Evolutionary conservation across 2,888 invertebrate genomes (phyloP).

Genomic region (Erannis defoliaria): DNA sequence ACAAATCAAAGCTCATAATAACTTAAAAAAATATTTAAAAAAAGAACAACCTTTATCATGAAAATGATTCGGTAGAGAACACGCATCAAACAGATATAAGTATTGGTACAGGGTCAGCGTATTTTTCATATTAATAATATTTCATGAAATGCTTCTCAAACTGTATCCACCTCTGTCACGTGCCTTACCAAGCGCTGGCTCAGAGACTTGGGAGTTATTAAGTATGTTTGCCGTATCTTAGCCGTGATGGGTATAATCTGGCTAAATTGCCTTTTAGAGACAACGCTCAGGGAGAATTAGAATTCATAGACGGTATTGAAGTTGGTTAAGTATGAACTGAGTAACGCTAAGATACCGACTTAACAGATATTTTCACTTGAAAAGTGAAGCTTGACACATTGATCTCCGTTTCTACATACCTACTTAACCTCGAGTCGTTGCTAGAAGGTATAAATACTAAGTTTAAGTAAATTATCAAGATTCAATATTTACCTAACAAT

Average conservation of each 20-base stretch:
- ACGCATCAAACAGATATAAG: too few relatives aligned
- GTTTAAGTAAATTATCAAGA: conserved; percentile 3
- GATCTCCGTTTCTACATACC: too few relatives aligned
- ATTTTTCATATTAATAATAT: too few relatives aligned
- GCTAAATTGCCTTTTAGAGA: conserved; percentile 37
- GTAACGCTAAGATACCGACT: conserved; percentile 10
- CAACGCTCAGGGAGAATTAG: conserved; percentile 24
- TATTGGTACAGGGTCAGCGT: too few relatives aligned
- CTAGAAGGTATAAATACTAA: not conserved
- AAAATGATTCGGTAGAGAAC: too few relatives aligned
- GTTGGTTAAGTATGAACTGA: conserved; percentile 30
- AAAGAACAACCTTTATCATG: too few relatives aligned
- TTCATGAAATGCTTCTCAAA: not conserved
- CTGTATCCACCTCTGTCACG: conserved; percentile 8
- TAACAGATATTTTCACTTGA: conserved; percentile 23
- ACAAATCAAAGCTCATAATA: too few relatives aligned
- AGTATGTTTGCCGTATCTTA: conserved; percentile 46
- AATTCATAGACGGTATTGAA: conserved; percentile 22
- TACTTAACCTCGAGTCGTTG: too few relatives aligned
- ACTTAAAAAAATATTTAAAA: too few relatives aligned
- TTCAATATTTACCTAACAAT: conserved; percentile 22
- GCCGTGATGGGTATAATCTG: conserved; percentile 32
- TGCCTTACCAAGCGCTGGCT: conserved; percentile 14
- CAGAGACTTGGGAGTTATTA: conserved; percentile 44
- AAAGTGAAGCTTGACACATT: too few relatives aligned